Conservation (phyloP, 2,113 vertebrate species). For the Bufo bufo region DNA sequence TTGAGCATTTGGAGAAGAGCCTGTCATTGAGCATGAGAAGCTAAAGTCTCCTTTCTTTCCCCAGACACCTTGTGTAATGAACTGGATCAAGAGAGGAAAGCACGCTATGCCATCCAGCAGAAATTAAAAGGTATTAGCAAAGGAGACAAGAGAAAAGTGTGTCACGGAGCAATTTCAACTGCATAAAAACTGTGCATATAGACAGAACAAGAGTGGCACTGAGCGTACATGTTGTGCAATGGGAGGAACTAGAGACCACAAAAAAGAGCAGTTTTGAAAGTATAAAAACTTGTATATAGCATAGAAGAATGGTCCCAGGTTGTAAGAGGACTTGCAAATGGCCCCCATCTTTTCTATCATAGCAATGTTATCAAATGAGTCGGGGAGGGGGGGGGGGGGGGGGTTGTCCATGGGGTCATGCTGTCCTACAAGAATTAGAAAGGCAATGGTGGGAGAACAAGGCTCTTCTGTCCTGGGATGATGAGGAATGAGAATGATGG, state of each 20-base stretch:
- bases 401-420: too few species aligned
- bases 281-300: background rate
- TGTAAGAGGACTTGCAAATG: too few species aligned
- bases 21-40: slow-evolving; percentile 15
- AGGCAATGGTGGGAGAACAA: too few species aligned
- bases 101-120: slow-evolving; percentile 92
- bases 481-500: background rate
- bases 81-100: slow-evolving; percentile 92
- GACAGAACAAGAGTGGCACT: background rate
- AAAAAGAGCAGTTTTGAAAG: background rate
- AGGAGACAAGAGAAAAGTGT: slow-evolving; percentile 33
- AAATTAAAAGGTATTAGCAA: slow-evolving; percentile 87
- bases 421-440: too few species aligned
- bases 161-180: slow-evolving; percentile 49
- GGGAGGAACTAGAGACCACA: background rate
- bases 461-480: background rate
- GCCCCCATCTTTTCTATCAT: too few species aligned
- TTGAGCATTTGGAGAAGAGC: background rate
- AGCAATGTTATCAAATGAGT: too few species aligned
- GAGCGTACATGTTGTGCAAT: background rate
- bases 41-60: slow-evolving; percentile 53
- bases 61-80: slow-evolving; percentile 92
- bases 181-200: slow-evolving; percentile 37
- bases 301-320: background rate
- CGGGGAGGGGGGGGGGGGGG: too few species aligned